Evolutionary conservation across 2,113 vertebrate genomes (phyloP), one percentile per base, ranked within the genome.

Genomic region (Peucedramus taeniatus): DNA sequence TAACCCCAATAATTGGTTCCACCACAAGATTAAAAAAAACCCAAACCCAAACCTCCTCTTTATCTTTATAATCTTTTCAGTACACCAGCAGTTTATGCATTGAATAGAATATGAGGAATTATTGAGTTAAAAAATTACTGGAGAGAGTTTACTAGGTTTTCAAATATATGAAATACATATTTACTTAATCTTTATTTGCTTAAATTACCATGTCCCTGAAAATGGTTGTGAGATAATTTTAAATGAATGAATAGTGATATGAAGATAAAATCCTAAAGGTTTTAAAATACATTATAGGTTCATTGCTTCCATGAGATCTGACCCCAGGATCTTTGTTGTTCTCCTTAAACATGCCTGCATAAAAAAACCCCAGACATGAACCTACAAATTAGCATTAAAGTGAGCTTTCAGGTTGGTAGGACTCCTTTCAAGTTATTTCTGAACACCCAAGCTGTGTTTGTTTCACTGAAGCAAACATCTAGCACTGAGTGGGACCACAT

Each of bases 81-180:
- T 94, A 97, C 97, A 97, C 93, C 96, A 95, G 80, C 91, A 97
- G 95, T 96, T 97, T 96, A 96, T 97, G 97, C 96, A 96, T 7
- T 90, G 97, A 98, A 98, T 98, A 97, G 87, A 96, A 88, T 92
- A 97, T 96, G 89, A 97, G 95, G 97, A 97, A 98, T 98, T 98
- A 98, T 89, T 95, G 97, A 96, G 97, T 96, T 95, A 89, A 94
- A 88, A 94, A 97, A 97, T 97, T 95, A 97, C 95, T 96, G 93
- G 94, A 89, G 70, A 94, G 80, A 95, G 65, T 97, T 97, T 91
- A 87, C 35, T 81, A 78, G 53, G 70, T 96, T 96, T 97, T 96
- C 79, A 63, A 95, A 93, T 95, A 90, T 28, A 68, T 82, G 72
- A 87, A 91, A 97, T 94, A 70, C 19, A 40, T 80, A 69, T 95